These are phyloP conservation scores for Gymnorhina tibicen DNA, from an alignment of 2,113 vertebrate species.

Conservation along the genomic window DNA sequence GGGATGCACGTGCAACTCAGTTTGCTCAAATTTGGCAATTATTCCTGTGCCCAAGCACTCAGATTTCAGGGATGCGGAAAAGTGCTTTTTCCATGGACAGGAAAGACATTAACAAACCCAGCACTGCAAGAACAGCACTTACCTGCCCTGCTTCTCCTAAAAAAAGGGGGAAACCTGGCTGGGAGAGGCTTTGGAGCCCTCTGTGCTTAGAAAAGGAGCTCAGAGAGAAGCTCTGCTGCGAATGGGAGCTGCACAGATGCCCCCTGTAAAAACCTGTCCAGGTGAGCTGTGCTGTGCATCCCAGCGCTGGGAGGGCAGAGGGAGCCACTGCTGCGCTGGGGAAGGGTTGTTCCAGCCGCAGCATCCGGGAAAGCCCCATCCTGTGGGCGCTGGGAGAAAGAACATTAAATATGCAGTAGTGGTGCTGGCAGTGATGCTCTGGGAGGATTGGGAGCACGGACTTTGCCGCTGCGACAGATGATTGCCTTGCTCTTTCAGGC, in stretches of 20 bases:
- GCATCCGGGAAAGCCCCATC: neutral
- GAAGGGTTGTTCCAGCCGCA: neutral
- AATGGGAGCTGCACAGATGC: accelerated
- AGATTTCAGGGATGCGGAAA: neutral
- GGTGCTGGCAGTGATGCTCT: neutral
- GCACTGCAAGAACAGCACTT: neutral
- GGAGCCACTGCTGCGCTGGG: neutral
- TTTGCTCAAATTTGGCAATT: neutral
- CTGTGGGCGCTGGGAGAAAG: neutral
- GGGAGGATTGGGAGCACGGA: neutral
- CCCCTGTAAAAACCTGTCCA: accelerated
- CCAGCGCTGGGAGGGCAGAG: neutral
- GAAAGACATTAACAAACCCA: neutral
- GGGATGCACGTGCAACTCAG: neutral
- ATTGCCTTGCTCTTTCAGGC: neutral
- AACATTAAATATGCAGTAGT: neutral
- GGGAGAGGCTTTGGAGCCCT: neutral
- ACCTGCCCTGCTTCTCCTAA: accelerated
- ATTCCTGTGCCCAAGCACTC: neutral
- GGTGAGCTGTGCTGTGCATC: accelerated
- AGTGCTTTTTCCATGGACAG: neutral
- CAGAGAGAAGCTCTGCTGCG: neutral
- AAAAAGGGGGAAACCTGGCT: neutral
- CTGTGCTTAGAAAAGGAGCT: neutral
- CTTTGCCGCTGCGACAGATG: neutral